Evolutionary conservation across 2,797 vertebrate species (phyloP), one percentile per base, ranked within the genome.

Genomic region (Anguilla obscura): DNA sequence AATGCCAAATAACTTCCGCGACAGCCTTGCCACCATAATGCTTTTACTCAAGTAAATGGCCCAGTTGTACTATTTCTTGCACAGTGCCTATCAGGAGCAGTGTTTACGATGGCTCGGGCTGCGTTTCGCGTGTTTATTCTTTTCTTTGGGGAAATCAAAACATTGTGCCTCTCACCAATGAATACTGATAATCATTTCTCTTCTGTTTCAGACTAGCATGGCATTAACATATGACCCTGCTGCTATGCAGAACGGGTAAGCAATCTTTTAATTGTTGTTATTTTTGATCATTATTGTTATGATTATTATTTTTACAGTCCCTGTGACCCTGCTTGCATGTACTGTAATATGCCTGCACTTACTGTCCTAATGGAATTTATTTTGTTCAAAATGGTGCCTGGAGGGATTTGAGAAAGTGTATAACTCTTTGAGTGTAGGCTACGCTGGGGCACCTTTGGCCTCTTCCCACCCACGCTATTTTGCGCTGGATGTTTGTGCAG

Each of bases 181-280:
- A 50, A 5, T 18, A 16, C 40, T 48, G 21, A 82, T 82, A 8
- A 82, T 45, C 5, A n/a, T 45, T 24, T 48, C 5, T 6, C 24
- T n/a, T 7, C 16, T n/a, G 4, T 24, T n/a, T 86, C 96, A 99
- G 98, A 97, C 97, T 95, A 97, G 98, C 93, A 98, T 99, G 98
- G 96, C 98, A 94, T 95, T 99, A 96, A 98, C 98, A 92, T 99
- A 99, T 0, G 98, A 99, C 92, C 98, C 98, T 86, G 97, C 97
- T 92, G 97, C 98, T 94, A 97, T 99, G 96, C 98, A 98, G 96
- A 99, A 99, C 90, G 98, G 98, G 98, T 99, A 97, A 97, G 97
- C 95, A 52, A 14, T 27, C 40, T 60, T 50, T n/a, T 33, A 24
- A 86, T 85, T 63, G 1, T 69, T 54, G 16, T 79, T 71, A 71